phyloP scores from a whole-genome alignment of 2,888 invertebrate species.

The Scaeva pyrastri region DNA sequence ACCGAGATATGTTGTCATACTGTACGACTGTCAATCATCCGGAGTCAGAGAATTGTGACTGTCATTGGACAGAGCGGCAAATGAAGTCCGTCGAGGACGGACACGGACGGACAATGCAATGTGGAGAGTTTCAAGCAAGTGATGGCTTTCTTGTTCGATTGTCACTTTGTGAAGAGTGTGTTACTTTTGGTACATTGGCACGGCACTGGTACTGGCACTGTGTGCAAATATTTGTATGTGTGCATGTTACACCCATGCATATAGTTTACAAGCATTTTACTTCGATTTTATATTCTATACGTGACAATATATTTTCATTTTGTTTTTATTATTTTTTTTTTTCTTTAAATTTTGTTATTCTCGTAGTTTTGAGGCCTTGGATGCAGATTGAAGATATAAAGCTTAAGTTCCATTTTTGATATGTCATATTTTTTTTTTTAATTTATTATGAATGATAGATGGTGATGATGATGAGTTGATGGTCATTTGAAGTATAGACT shows the following conservation, averaged over 20 bases:
- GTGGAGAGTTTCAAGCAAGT: slow-evolving; percentile 55
- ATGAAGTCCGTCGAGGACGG: slow-evolving; percentile 70
- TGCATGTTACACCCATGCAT: background rate
- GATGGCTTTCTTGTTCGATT: slow-evolving; percentile 69
- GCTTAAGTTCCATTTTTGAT: slow-evolving; percentile 35
- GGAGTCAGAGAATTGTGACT: slow-evolving; percentile 45
- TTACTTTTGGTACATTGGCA: slow-evolving; percentile 8
- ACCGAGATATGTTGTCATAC: slow-evolving; percentile 55
- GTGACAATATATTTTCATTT: slow-evolving; percentile 23
- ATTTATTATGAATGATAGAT: slow-evolving; percentile 16
- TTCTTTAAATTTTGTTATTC: background rate
- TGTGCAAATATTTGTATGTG: background rate
- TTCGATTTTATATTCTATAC: slow-evolving; percentile 2
- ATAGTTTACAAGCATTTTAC: slow-evolving; percentile 3
- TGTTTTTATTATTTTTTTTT: background rate
- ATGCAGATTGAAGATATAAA: slow-evolving; percentile 28
- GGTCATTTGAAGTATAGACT: background rate
- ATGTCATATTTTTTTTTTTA: slow-evolving; percentile 27
- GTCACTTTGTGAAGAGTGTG: slow-evolving; percentile 43
- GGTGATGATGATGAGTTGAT: slow-evolving; percentile 24
- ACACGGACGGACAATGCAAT: slow-evolving; percentile 54
- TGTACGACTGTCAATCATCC: slow-evolving; percentile 65
- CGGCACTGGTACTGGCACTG: no score
- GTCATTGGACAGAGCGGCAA: slow-evolving; percentile 56
- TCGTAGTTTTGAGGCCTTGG: slow-evolving; percentile 49